Conservation (phyloP, 2,797 vertebrate species). For the Gallinago nigripennis region DNA sequence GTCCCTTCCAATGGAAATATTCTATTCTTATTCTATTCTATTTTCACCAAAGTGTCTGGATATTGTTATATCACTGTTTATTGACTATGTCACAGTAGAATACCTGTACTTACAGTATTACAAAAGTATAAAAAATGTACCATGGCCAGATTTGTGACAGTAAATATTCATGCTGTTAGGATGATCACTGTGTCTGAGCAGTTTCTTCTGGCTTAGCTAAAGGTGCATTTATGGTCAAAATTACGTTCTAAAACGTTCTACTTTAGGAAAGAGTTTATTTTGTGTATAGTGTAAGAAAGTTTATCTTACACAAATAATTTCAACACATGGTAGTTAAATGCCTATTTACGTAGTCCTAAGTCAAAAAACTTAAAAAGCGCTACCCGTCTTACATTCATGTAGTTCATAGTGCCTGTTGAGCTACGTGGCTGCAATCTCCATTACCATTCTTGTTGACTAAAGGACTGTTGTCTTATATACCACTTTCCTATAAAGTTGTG, state of each 20-base stretch:
- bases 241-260: neutral
- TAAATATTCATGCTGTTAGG: neutral
- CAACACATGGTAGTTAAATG: neutral
- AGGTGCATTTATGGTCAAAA: neutral
- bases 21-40: neutral
- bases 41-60: neutral
- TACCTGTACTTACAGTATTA: neutral
- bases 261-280: neutral
- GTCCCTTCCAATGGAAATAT: neutral
- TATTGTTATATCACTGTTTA: neutral
- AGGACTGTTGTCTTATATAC: neutral
- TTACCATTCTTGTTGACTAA: neutral
- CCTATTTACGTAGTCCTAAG: neutral
- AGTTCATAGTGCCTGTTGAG: neutral
- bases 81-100: neutral
- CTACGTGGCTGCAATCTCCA: neutral
- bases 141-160: neutral
- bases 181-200: neutral
- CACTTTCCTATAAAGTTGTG: neutral
- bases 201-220: neutral
- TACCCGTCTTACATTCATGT: neutral
- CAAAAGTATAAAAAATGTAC: neutral
- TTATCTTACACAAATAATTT: neutral
- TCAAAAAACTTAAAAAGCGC: neutral
- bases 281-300: neutral